These are phyloP conservation scores for Zalophus californianus DNA, from an alignment of 2,797 vertebrate species.

Conservation along the genomic window DNA sequence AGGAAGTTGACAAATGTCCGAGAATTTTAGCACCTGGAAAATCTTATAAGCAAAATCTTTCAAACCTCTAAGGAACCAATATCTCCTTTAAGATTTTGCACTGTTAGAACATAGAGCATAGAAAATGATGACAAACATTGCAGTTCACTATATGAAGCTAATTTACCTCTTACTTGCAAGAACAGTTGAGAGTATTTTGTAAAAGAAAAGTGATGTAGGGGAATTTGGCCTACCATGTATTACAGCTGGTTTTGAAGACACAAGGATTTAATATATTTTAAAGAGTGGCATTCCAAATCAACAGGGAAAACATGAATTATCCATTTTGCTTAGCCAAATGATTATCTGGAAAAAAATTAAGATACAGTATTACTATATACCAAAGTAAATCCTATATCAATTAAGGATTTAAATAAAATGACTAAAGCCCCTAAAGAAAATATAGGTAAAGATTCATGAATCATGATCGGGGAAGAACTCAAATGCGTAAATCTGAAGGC, in stretches of 20 bases:
- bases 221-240: background rate
- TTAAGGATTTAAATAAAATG: slow-evolving; percentile 49
- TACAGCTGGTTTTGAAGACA: slow-evolving; percentile 9
- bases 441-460: background rate
- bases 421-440: slow-evolving; percentile 33
- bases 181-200: slow-evolving; percentile 1
- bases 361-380: background rate
- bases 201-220: background rate
- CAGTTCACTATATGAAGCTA: background rate
- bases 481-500: slow-evolving; percentile 9
- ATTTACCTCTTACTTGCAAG: background rate
- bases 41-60: slow-evolving; percentile 30
- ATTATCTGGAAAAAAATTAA: background rate
- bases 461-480: background rate
- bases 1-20: background rate
- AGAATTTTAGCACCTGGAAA: background rate
- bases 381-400: background rate
- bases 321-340: background rate
- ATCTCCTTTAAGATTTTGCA: slow-evolving; percentile 19
- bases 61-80: background rate
- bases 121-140: background rate
- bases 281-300: slow-evolving; percentile 23
- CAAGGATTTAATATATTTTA: slow-evolving; percentile 23
- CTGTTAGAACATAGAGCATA: background rate
- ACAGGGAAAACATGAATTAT: background rate